Percentiles rank a stretch among this genome's conserved stretches.
Evolutionary conservation across 1,140 invertebrate species (phyloP).

Genomic region (Contarinia nasturtii): DNA sequence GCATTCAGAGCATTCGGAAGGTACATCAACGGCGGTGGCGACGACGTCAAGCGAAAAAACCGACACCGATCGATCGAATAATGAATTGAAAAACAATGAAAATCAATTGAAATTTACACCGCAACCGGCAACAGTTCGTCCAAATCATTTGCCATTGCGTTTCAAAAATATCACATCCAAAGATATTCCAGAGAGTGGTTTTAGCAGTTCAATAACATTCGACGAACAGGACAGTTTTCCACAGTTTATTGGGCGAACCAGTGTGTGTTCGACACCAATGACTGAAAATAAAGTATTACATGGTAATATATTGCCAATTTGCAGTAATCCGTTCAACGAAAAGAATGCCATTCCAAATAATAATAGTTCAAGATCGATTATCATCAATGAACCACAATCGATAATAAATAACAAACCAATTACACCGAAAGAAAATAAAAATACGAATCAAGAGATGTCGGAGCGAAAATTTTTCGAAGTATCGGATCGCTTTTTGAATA

Average conservation of each 20-base stretch:
- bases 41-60: background rate
- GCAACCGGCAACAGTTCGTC: slow-evolving; percentile 12
- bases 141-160: slow-evolving; percentile 33
- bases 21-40: background rate
- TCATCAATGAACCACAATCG: background rate
- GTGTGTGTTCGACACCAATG: slow-evolving; percentile 53
- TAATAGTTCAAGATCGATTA: background rate
- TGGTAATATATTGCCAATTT: slow-evolving; percentile 44
- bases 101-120: background rate
- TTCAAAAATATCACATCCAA: slow-evolving; percentile 30
- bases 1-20: slow-evolving; percentile 12
- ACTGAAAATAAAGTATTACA: slow-evolving; percentile 51
- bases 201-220: slow-evolving; percentile 19
- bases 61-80: too few relatives aligned
- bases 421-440: too few relatives aligned
- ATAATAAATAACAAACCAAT: too few relatives aligned
- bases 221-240: slow-evolving; percentile 23
- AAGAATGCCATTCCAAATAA: background rate
- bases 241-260: slow-evolving; percentile 40
- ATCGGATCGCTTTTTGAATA: background rate
- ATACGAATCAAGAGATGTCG: background rate
- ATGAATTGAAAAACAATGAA: background rate
- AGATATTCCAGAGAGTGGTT: slow-evolving; percentile 29
- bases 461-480: background rate
- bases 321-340: slow-evolving; percentile 26